phyloP scores from a whole-genome alignment of 2,888 invertebrate species.

The Agrochola macilenta region DNA sequence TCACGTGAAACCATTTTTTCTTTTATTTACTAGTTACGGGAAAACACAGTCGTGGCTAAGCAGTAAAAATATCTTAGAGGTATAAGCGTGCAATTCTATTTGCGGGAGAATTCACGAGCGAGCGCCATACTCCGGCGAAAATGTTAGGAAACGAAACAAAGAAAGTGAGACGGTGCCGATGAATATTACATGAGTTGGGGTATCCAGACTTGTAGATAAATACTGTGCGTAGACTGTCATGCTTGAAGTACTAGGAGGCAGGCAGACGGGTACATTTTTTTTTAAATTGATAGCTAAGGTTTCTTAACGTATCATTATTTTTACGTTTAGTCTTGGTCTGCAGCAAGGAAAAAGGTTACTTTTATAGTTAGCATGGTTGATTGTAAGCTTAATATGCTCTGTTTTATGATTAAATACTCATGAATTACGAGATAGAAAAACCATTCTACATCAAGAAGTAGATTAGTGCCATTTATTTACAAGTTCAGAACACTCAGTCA shows the following conservation, averaged over 20 bases:
- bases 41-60: constrained; percentile 43
- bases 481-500: neutral
- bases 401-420: neutral
- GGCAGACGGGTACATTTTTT: neutral
- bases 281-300: neutral
- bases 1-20: constrained; percentile 39
- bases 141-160: constrained; percentile 54
- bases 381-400: neutral
- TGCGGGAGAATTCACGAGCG: constrained; percentile 51
- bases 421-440: too few species aligned
- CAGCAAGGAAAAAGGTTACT: too few species aligned
- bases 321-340: neutral
- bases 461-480: neutral
- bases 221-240: constrained; percentile 27
- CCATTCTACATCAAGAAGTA: neutral
- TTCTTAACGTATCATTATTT: neutral
- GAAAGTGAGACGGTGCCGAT: constrained; percentile 59
- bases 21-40: constrained; percentile 47
- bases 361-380: too few species aligned
- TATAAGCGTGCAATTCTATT: constrained; percentile 62
- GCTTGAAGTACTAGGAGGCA: constrained; percentile 16
- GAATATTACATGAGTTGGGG: constrained; percentile 52
- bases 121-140: constrained; percentile 47
- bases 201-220: constrained; percentile 41
- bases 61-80: constrained; percentile 59